A percentile compares a stretch with the other conserved stretches of the same genome.
phyloP scores from a whole-genome alignment of 2,797 vertebrate genomes.

The Numenius phaeopus region DNA sequence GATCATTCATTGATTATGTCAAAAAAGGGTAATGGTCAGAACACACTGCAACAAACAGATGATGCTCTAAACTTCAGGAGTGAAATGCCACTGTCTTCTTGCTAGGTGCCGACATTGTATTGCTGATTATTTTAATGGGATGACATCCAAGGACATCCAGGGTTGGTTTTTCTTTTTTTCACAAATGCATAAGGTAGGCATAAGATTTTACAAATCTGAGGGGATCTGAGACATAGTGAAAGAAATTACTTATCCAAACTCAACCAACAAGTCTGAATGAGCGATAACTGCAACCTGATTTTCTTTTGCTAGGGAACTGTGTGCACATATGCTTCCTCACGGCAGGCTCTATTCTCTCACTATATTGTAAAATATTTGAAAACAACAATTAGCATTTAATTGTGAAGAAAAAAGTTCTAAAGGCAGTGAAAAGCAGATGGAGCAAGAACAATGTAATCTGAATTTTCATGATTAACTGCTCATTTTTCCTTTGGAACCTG shows the following conservation, averaged over 20 bases:
- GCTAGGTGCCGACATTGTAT: not conserved
- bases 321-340: not conserved
- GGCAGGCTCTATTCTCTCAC: not conserved
- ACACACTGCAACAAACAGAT: not conserved
- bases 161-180: not conserved
- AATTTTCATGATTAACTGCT: not conserved
- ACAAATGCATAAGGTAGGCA: not conserved
- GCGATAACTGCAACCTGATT: not conserved
- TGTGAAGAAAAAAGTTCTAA: not conserved
- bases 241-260: not conserved
- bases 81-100: not conserved
- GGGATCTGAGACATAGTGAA: not conserved
- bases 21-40: not conserved
- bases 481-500: not conserved
- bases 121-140: not conserved
- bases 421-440: not conserved
- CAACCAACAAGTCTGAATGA: not conserved
- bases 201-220: not conserved
- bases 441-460: not conserved
- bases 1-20: not conserved
- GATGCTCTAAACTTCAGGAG: not conserved
- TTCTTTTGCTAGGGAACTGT: not conserved
- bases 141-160: not conserved
- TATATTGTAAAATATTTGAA: conserved; percentile 26
- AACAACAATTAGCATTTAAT: conserved; percentile 20